Base-by-base conservation (phyloP, 64 coral and sea anemone species). In the Montipora foliosa region DNA sequence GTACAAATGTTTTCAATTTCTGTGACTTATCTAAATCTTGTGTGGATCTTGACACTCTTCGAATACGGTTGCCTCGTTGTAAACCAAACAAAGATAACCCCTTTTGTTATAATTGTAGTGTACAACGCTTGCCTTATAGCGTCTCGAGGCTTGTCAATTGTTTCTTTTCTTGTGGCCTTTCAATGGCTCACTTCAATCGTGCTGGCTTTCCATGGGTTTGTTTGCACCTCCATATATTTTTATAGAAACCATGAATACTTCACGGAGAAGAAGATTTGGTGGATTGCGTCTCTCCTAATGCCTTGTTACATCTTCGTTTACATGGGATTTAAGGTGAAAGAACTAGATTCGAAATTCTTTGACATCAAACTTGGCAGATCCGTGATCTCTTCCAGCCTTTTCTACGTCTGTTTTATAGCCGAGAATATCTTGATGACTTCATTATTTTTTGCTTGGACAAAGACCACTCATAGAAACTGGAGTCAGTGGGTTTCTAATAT, bases 241-340 rank as follows among this genome's bases (percentile, higher is more conserved):
- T 88, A 79, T 46, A 88, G 52, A 50, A 93, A 93, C 58, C 67
- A 82, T 5, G 74, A 92, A 76, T 81, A 81, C 79, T 74, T 84
- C 67, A 72, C 20, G 1, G 83, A 93, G 76, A 87, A 72, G 47
- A 84, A 93, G 17, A 44, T 93, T 3, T 93, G 92, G 92, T 93
- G 92, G 92, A 87, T 93, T 44, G 92, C 84, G 5, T 66, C 77
- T 5, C 77, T 93, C 8, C 58, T 93, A 1, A 55, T 93, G 11
- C 92, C 92, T 19, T 93, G 92, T 17, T 93, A 93, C 62, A 55
- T 93, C 12, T 93, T 93, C 21, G 73, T 79, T 19, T 93, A 88
- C 20, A 20, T 93, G 17, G 92, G 92, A 70, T 93, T 93, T n/a
- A 93, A 87, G 72, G 83, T 93, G 6, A 93, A 88, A 73, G 83